Evolutionary conservation across 2,888 invertebrate genomes (phyloP).

Genomic region (Brachycybe producta): DNA sequence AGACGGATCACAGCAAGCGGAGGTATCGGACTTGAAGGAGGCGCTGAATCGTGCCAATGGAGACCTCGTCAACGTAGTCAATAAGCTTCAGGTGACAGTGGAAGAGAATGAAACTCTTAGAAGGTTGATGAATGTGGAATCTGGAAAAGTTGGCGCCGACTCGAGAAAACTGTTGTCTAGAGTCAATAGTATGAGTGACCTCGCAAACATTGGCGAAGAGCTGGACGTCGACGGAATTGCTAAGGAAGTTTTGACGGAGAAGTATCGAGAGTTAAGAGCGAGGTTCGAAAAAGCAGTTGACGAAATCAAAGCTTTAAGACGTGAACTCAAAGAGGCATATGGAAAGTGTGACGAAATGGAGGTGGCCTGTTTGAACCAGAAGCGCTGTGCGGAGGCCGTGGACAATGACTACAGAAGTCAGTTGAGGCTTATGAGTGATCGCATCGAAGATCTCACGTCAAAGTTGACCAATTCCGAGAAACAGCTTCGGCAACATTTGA

Average conservation of each 20-base stretch:
- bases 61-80: slow-evolving; percentile 5
- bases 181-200: slow-evolving; percentile 64
- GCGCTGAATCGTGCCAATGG: slow-evolving; percentile 5
- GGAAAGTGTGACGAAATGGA: slow-evolving; percentile 25
- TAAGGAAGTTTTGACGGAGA: slow-evolving; percentile 47
- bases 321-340: slow-evolving; percentile 23
- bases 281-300: slow-evolving; percentile 33
- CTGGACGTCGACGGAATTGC: slow-evolving; percentile 28
- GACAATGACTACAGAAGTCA: slow-evolving; percentile 46
- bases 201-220: slow-evolving; percentile 64
- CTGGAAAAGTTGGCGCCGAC: neutral
- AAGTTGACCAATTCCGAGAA: slow-evolving; percentile 70
- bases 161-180: slow-evolving; percentile 32
- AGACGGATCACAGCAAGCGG: slow-evolving; percentile 23
- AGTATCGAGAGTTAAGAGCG: slow-evolving; percentile 56
- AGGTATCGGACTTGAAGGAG: neutral
- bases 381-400: slow-evolving; percentile 42
- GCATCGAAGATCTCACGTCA: slow-evolving; percentile 68
- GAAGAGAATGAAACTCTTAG: slow-evolving; percentile 9
- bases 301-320: slow-evolving; percentile 21
- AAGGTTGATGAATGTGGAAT: neutral
- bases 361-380: slow-evolving; percentile 24
- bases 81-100: slow-evolving; percentile 4
- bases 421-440: slow-evolving; percentile 62
- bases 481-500: slow-evolving; percentile 54